phyloP scores from a whole-genome alignment of 2,888 invertebrate species.

The Netelia inedita region DNA sequence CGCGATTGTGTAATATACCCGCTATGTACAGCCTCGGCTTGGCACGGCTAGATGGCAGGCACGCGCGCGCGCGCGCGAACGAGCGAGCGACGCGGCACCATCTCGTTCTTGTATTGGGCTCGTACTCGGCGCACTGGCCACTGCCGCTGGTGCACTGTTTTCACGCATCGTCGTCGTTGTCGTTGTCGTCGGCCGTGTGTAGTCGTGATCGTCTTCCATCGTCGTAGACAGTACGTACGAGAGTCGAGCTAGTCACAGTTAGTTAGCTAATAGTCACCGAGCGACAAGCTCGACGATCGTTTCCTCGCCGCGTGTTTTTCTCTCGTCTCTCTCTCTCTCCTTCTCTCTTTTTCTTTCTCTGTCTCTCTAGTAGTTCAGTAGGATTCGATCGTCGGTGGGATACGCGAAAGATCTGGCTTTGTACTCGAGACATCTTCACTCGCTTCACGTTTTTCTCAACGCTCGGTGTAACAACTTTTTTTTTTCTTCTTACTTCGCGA shows the following conservation, averaged over 20 bases:
- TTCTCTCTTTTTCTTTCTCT: neutral
- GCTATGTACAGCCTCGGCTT: constrained; percentile 58
- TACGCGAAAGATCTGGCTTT: constrained; percentile 23
- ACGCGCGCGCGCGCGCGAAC: constrained; percentile 40
- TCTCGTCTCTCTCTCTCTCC: constrained; percentile 10
- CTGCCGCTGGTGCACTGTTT: constrained; percentile 53
- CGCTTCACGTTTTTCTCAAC: neutral
- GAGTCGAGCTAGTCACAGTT: constrained; percentile 60
- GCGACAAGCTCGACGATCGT: constrained; percentile 49
- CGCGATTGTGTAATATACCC: constrained; percentile 63
- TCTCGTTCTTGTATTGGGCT: constrained; percentile 41
- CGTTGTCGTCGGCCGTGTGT: constrained; percentile 23
- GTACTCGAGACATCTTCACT: neutral
- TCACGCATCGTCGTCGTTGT: constrained; percentile 57
- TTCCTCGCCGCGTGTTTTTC: constrained; percentile 26
- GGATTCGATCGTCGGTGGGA: neutral
- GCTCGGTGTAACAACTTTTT: constrained; percentile 30
- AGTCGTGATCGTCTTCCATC: constrained; percentile 48
- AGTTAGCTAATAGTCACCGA: constrained; percentile 64
- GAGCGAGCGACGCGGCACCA: constrained; percentile 13
- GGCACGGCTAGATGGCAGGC: constrained; percentile 51
- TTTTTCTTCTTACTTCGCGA: neutral
- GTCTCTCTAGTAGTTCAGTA: neutral
- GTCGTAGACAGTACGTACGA: constrained; percentile 62
- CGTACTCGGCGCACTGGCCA: constrained; percentile 41